Percentiles rank a stretch among this genome's conserved stretches.
Evolutionary conservation across 64 coral and sea anemone genomes (phyloP).

Genomic region (Montipora cactus): DNA sequence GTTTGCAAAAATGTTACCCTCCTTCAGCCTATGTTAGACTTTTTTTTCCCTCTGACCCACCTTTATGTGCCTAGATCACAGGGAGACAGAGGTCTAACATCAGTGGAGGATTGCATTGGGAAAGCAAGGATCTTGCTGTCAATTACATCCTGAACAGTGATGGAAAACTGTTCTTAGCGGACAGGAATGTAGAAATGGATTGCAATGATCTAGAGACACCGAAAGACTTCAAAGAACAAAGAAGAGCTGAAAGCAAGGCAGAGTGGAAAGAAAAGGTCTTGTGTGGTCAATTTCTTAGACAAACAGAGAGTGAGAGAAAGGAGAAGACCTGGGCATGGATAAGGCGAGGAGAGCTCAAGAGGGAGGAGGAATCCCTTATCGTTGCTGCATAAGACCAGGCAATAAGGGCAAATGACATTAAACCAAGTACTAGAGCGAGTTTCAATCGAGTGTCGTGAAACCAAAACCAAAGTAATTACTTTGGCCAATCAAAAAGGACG

Average conservation of each 20-base stretch:
- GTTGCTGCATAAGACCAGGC: neutral
- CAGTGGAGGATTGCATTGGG: neutral
- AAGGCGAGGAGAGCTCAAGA: neutral
- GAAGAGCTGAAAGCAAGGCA: too few species aligned
- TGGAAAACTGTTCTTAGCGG: neutral
- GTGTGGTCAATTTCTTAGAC: neutral
- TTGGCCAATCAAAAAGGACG: too few species aligned
- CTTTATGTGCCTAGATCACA: neutral
- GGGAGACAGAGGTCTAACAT: neutral
- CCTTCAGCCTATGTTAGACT: too few species aligned
- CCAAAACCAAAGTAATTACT: too few species aligned
- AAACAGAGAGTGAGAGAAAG: neutral
- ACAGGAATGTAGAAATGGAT: neutral
- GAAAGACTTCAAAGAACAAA: neutral
- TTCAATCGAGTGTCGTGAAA: too few species aligned
- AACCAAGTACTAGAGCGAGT: neutral
- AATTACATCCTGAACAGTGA: neutral
- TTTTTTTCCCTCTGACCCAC: too few species aligned
- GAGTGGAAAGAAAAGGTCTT: neutral
- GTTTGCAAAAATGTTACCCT: too few species aligned
- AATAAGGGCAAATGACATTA: neutral
- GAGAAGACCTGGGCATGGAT: neutral
- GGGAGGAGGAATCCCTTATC: neutral
- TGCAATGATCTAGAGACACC: neutral
- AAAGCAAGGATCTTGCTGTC: neutral